These are phyloP conservation scores for Oedothorax gibbosus DNA, from an alignment of 1,140 invertebrate species.

Conservation along the genomic window DNA sequence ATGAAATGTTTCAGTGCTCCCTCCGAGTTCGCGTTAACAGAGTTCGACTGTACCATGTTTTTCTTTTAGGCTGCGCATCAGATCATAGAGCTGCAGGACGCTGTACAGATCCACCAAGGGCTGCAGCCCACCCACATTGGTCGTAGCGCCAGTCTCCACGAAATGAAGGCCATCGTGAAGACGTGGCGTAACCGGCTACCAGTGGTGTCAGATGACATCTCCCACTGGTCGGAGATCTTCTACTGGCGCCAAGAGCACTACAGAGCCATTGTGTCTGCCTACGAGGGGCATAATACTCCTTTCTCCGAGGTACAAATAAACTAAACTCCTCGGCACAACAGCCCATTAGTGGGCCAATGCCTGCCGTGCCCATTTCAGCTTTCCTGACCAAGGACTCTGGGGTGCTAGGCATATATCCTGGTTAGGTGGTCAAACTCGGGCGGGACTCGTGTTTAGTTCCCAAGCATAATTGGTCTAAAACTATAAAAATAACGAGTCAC, in stretches of 20 bases:
- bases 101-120: constrained; percentile 91
- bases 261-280: constrained; percentile 91
- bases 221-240: constrained; percentile 98
- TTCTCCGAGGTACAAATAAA: constrained; percentile 65
- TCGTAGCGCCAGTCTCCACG: constrained; percentile 80
- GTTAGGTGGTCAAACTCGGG: no score
- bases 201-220: constrained; percentile 92
- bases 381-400: no score
- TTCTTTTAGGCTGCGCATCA: constrained; percentile 71
- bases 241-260: constrained; percentile 98
- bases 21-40: no score
- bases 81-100: constrained; percentile 97
- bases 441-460: no score
- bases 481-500: no score
- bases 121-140: constrained; percentile 77
- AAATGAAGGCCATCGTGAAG: constrained; percentile 98
- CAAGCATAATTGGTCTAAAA: no score
- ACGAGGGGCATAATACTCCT: constrained; percentile 74
- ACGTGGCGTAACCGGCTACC: constrained; percentile 95
- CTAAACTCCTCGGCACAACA: no score
- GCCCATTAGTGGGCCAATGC: no score
- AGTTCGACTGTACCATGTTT: neutral
- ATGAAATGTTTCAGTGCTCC: no score
- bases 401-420: no score
- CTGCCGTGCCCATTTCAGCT: no score